These are phyloP conservation scores for Lordiphosa collinella DNA, from an alignment of 1,140 invertebrate species.

Conservation along the genomic window DNA sequence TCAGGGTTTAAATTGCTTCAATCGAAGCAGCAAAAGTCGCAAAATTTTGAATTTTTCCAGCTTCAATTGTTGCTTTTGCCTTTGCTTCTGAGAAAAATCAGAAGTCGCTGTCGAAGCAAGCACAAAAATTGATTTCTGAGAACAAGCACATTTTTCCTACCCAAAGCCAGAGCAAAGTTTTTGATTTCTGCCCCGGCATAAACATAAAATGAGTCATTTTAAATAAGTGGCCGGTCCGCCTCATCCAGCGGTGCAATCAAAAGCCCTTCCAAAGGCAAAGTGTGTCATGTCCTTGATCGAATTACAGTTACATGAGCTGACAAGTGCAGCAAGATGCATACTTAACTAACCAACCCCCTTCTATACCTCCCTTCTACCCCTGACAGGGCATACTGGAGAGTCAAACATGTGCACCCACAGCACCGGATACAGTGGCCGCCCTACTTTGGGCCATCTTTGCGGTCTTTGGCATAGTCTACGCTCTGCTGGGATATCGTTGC, in stretches of 20 bases:
- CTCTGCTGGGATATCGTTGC: slow-evolving; percentile 88
- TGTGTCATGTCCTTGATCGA: neutral
- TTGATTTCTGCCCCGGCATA: neutral
- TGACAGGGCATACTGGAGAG: slow-evolving; percentile 71
- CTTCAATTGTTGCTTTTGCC: too few species aligned
- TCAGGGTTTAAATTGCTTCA: too few species aligned
- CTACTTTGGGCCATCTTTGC: slow-evolving; percentile 77
- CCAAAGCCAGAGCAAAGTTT: too few species aligned
- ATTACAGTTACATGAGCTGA: neutral
- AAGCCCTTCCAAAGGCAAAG: neutral
- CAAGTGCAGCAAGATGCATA: neutral
- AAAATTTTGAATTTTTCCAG: too few species aligned
- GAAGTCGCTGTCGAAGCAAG: too few species aligned
- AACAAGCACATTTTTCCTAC: too few species aligned
- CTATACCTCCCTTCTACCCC: slow-evolving; percentile 3
- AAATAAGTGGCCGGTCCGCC: too few species aligned
- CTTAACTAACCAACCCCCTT: too few species aligned
- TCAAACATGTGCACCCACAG: slow-evolving; percentile 62
- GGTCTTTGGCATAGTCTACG: slow-evolving; percentile 83
- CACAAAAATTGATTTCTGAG: too few species aligned
- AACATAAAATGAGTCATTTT: neutral
- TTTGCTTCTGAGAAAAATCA: too few species aligned
- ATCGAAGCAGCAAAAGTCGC: too few species aligned
- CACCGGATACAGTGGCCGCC: slow-evolving; percentile 70
- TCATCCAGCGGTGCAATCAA: too few species aligned